Base-by-base conservation (phyloP, 1,140 invertebrate species). In the Plectrocnemia conspersa region DNA sequence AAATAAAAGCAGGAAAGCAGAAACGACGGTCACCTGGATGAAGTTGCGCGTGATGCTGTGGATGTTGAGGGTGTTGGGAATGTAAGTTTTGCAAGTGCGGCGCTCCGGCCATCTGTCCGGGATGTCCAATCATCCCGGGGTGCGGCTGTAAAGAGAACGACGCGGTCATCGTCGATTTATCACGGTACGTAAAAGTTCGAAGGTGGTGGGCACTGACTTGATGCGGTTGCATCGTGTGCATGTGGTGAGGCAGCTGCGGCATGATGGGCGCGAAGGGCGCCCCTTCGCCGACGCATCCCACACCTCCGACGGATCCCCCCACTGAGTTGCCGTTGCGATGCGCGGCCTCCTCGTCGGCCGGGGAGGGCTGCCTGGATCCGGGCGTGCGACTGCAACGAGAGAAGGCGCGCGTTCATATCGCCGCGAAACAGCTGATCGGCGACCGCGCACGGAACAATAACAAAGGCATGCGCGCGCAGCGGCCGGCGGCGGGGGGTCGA, bases 321-420 rank as follows among this genome's bases (percentile, higher is more conserved):
- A 68, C 73, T 3, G 70, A 71, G 42, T 68, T 74, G 25, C 73
- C 59, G 23, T 76, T 77, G n/a, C 77, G 73, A 2, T 67, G 68
- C 2, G 74, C 75, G 59, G 77, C 80, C 57, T 90, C 88, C 63
- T 93, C 91, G 67, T 92, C 89, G 7, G 88, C 88, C 2, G 91
- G 91, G 6, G 91, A 93, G 16, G 89, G 90, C 67, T 94, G 91
- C 64, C 89, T 80, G 62, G 91, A 93, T n/a, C 89, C 88, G 3
- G 86, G 87, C 55, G 87, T 90, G 52, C 89, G 86, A 66, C 87
- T 90, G 71, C 9, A 80, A 77, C n/a, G n/a, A n/a, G n/a, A n/a
- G n/a, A n/a, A n/a, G n/a, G n/a, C n/a, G n/a, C n/a, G n/a, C n/a
- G n/a, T n/a, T n/a, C n/a, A n/a, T n/a, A n/a, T n/a, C n/a, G n/a